Evolutionary conservation across 2,113 vertebrate genomes (phyloP).

Genomic region (Lonchura striata): DNA sequence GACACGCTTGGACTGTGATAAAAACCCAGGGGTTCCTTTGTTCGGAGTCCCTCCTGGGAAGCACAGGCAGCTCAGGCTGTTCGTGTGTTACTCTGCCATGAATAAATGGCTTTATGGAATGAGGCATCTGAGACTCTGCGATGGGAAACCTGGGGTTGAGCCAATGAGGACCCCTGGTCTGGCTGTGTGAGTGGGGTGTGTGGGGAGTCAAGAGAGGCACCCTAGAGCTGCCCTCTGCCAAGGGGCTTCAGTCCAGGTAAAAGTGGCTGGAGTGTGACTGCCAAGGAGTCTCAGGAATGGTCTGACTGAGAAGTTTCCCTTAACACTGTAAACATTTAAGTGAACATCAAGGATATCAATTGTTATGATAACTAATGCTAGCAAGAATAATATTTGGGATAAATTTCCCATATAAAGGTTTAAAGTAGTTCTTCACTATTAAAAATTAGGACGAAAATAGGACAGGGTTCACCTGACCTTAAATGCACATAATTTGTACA

Average conservation of each 20-base stretch:
- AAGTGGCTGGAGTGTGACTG: background rate
- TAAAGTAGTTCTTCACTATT: background rate
- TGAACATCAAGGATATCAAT: background rate
- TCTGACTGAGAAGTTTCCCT: background rate
- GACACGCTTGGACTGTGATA: accelerated
- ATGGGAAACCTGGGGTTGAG: accelerated
- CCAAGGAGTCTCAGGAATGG: accelerated
- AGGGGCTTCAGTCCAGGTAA: accelerated
- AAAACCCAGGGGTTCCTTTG: background rate
- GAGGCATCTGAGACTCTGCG: background rate
- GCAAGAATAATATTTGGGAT: background rate
- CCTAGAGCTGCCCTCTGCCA: accelerated
- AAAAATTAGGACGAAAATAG: background rate
- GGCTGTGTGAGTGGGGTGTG: background rate
- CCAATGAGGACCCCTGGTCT: background rate
- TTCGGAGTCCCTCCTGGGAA: accelerated
- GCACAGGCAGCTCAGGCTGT: accelerated
- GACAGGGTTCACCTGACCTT: background rate
- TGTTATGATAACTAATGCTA: background rate
- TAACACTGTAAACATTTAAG: background rate
- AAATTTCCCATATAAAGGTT: background rate
- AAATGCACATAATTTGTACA: accelerated
- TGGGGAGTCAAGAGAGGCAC: background rate
- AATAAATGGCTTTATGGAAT: background rate
- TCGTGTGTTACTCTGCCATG: accelerated